Percentiles rank a stretch among this genome's conserved stretches.
phyloP scores from a whole-genome alignment of 2,888 invertebrate species.

The Hirtodrosophila trivittata region DNA sequence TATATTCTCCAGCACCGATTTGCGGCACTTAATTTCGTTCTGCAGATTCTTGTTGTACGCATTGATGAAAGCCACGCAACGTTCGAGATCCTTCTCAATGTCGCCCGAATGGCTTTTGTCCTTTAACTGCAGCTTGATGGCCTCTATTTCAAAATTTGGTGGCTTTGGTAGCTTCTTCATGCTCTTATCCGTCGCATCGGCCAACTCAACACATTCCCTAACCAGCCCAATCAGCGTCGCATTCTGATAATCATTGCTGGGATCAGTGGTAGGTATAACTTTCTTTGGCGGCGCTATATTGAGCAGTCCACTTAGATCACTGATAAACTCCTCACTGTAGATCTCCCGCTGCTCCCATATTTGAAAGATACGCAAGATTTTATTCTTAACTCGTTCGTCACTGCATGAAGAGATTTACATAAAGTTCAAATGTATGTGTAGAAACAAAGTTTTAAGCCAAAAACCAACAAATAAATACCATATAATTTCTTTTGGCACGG shows the following conservation, averaged over 20 bases:
- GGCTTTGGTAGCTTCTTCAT: slow-evolving; percentile 84
- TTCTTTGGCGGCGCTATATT: slow-evolving; percentile 88
- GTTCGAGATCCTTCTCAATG: slow-evolving; percentile 93
- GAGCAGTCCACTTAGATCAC: slow-evolving; percentile 92
- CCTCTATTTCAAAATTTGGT: slow-evolving; percentile 90
- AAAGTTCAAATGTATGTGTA: no score
- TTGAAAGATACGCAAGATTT: slow-evolving; percentile 94
- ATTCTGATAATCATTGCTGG: slow-evolving; percentile 84
- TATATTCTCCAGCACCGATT: slow-evolving; percentile 90
- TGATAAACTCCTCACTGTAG: slow-evolving; percentile 94
- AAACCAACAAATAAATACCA: no score
- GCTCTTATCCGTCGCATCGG: slow-evolving; percentile 89
- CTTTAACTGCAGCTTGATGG: slow-evolving; percentile 91
- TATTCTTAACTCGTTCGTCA: slow-evolving; percentile 94
- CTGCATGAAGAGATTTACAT: slow-evolving; percentile 84
- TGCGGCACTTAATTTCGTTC: slow-evolving; percentile 92
- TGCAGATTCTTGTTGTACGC: slow-evolving; percentile 92
- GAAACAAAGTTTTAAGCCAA: no score
- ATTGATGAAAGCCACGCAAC: slow-evolving; percentile 91
- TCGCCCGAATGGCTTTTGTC: slow-evolving; percentile 94
- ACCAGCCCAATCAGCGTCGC: slow-evolving; percentile 90
- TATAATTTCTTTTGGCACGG: no score
- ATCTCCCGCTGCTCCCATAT: slow-evolving; percentile 98
- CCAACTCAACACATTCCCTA: slow-evolving; percentile 89
- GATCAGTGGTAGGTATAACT: slow-evolving; percentile 62